Base-by-base conservation (phyloP, 2,888 invertebrate genomes). In the Volucella inanis region DNA sequence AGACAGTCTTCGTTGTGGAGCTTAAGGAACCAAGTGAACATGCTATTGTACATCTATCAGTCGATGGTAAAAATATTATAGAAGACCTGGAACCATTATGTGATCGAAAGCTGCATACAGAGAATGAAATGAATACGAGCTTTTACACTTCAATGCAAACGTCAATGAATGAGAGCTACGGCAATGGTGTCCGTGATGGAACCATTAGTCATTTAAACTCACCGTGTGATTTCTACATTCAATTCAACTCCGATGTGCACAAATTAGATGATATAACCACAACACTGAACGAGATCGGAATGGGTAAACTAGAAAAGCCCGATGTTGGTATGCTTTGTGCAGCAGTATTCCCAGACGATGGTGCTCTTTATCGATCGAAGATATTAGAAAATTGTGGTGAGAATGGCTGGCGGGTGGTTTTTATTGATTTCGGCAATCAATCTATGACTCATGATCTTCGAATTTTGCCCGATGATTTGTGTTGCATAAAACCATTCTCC, bases 291-390 rank as follows among this genome's bases (percentile, higher is more conserved):
- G 86, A 86, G 41, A 86, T 86, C 3, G 67, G 55, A 1, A 86
- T 87, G 68, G 77, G 76, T 47, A 80, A 72, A 31, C 38, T 87
- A 45, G 64, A 81, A 12, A 80, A 76, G 6, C 83, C 87, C 22
- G 64, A 87, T 22, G 41, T 88, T 10, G 89, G 94, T 64, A 94
- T 95, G 0, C 87, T 95, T 0, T 96, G 95, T 88, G 93, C 94
- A 38, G 98, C 98, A 0, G 95, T 95, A 88, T 98, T 96, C 91
- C 93, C 94, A 0, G 95, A 94, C 0, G 97, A 98, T 90, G 94
- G 95, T 6, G 94, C 94, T 82, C 98, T 98, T 96, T 99, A 98
- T 91, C 94, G 99, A 79, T 98, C 97, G 0, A 95, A 95, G 89
- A 95, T 98, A 9, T 93, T 98, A 49, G 96, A 96, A 89, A 95